Evolutionary conservation across 2,113 vertebrate species (phyloP).

Genomic region (Morone saxatilis): DNA sequence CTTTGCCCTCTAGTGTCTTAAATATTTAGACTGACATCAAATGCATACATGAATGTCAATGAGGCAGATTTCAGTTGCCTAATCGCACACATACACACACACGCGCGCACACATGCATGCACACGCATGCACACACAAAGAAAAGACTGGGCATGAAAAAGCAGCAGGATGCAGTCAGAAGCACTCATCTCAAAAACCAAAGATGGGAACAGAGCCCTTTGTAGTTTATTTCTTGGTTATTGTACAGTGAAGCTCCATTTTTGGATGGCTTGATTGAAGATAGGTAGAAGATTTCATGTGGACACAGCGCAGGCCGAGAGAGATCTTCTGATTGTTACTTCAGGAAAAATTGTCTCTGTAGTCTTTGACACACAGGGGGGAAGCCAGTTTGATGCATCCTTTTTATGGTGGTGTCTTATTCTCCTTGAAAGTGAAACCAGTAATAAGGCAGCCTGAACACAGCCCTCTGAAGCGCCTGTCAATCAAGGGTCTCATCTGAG

Average conservation of each 20-base stretch:
- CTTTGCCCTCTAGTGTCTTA: constrained; percentile 76
- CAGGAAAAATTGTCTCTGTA: constrained; percentile 45
- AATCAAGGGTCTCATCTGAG: constrained; percentile 33
- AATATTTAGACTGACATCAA: constrained; percentile 84
- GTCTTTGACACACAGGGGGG: constrained; percentile 38
- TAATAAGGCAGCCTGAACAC: constrained; percentile 41
- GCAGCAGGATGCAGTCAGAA: constrained; percentile 44
- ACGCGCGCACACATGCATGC: background rate
- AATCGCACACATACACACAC: constrained; percentile 21
- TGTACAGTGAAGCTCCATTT: constrained; percentile 46
- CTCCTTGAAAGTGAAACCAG: constrained; percentile 50
- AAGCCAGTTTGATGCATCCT: constrained; percentile 35
- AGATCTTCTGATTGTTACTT: constrained; percentile 58
- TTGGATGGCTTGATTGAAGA: constrained; percentile 35
- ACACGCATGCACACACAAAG: background rate
- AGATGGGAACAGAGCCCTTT: constrained; percentile 19
- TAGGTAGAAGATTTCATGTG: constrained; percentile 37
- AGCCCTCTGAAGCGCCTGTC: constrained; percentile 29
- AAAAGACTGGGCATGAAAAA: constrained; percentile 10
- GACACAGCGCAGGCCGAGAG: constrained; percentile 24
- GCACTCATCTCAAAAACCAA: constrained; percentile 51
- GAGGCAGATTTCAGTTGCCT: constrained; percentile 60
- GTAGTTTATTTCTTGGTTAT: constrained; percentile 34
- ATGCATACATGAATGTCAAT: constrained; percentile 82
- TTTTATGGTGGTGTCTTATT: constrained; percentile 28